phyloP scores from a whole-genome alignment of 2,797 vertebrate species.

The Notolabrus celidotus region DNA sequence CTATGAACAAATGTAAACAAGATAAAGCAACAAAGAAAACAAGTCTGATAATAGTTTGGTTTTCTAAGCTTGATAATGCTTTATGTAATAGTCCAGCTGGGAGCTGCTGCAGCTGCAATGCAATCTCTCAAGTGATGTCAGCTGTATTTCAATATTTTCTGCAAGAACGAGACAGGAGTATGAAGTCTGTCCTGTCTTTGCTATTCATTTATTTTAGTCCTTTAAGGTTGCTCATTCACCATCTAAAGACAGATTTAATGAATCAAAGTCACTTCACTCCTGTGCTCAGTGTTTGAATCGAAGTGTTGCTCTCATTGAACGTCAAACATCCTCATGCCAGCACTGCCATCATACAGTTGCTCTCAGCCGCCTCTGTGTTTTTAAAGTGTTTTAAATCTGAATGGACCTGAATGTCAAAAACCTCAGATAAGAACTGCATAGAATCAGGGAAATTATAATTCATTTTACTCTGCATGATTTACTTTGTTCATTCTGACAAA shows the following conservation, averaged over 20 bases:
- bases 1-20: background rate
- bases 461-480: background rate
- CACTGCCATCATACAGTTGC: background rate
- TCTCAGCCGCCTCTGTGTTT: background rate
- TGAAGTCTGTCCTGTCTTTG: background rate
- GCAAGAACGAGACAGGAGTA: background rate
- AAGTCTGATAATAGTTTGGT: background rate
- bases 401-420: background rate
- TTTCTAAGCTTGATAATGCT: background rate
- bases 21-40: conserved; percentile 8
- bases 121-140: background rate
- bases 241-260: background rate
- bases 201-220: background rate
- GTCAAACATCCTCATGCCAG: no score
- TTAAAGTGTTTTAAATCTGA: background rate
- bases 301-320: background rate
- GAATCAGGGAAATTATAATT: background rate
- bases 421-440: background rate
- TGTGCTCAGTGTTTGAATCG: background rate
- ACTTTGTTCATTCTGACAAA: background rate
- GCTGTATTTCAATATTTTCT: conserved; percentile 26
- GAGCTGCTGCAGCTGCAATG: background rate
- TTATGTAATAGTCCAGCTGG: background rate
- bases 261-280: background rate
- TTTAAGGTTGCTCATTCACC: background rate